Base-by-base conservation (phyloP, 1,140 invertebrate genomes). In the Holotrichia oblita region DNA sequence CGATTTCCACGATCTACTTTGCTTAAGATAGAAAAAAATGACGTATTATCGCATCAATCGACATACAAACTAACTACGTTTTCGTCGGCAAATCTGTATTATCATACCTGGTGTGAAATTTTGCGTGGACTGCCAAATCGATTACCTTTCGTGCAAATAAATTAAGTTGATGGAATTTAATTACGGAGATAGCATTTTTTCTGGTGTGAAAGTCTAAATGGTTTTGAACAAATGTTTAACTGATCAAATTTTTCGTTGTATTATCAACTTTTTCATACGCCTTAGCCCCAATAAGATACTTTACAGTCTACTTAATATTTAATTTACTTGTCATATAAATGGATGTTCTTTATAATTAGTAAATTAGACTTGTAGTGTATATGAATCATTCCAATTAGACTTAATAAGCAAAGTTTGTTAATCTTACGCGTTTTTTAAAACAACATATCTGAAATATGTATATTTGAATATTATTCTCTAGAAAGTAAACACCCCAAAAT, bases 1-100 rank as follows among this genome's bases (percentile, higher is more conserved):
- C 4, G 22, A 69, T 69, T 69, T 69, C 61, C 61, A 69, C 61
- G 61, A 69, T 24, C 61, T 34, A 69, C 61, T 12, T 69, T 69
- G 27, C 20, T 20, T 55, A 17, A 3, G 20, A 64, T 17, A 64
- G 17, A 22, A 69, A 69, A 69, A 69, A 69, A 55, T 6, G 10
- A 55, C 48, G 14, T 55, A 14, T n/a, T 17, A 55, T 55, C 48
- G 14, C 14, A 17, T 55, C 48, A 55, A 55, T 55, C 48, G 48
- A 55, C 48, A n/a, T 55, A 17, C 48, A 14, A 55, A 55, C 17
- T 55, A 55, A 55, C n/a, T 48, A 48, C n/a, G 7, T 64, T 64
- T 24, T 0, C 17, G 4, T 22, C 6, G 8, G 61, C 22, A 34
- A 69, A 69, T 69, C 22, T 69, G 12, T 22, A 24, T 22, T 69